Base-by-base conservation (phyloP, 2,888 invertebrate genomes). In the Phengaris alcon region DNA sequence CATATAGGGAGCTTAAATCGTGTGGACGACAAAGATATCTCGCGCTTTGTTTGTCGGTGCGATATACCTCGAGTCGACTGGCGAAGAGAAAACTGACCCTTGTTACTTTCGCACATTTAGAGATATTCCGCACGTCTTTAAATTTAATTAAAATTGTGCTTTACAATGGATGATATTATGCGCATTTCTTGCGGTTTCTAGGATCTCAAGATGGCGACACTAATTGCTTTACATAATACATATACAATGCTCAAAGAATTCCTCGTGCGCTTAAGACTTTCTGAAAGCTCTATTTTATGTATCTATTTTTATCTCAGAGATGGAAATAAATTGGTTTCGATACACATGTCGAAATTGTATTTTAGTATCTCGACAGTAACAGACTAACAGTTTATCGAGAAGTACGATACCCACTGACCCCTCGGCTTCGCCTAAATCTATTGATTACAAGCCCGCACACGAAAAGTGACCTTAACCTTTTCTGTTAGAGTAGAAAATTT, bases 281-380 rank as follows among this genome's bases (percentile, higher is more conserved):
- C 57, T 15, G n/a, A 8, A 57, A 57, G 57, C 15, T 15, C 9
- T 57, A 15, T 15, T 57, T 15, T 57, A 15, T 7, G 57, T 57
- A 57, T 57, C 57, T 57, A 57, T 57, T 15, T 57, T 57, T 57
- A 57, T 57, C 57, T 55, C 15, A 9, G 10, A 6, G 0, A 59
- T 5, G 10, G 22, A 15, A 74, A 76, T 64, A 75, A 51, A 75
- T 68, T 72, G 74, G 76, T 69, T 73, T 76, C 73, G 68, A 74
- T 35, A 44, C 35, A 64, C 35, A 1, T 10, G 15, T 2, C 64
- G 35, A 35, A 64, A 44, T 64, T 64, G 35, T 44, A 12, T 64
- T 44, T 64, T 64, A 64, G 64, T 35, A 22, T 22, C 12, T 6
- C 64, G 64, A 12, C n/a, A n/a, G n/a, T n/a, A n/a, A n/a, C n/a